Conservation (phyloP, 2,888 invertebrate genomes). For the Psylliodes chrysocephalus region DNA sequence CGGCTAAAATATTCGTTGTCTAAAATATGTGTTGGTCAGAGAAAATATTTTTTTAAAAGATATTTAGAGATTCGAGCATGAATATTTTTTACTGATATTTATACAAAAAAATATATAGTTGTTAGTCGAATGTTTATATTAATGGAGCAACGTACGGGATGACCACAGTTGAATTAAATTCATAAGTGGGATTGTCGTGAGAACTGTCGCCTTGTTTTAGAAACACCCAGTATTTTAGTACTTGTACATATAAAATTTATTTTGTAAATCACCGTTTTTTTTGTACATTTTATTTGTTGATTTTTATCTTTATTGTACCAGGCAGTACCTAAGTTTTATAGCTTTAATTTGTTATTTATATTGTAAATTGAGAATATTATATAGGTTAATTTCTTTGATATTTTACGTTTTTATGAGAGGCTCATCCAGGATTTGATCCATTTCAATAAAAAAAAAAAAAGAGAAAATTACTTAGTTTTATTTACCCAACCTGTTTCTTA, state of each 20-base stretch:
- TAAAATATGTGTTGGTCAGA: neutral
- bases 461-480: neutral
- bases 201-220: constrained; percentile 9
- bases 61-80: neutral
- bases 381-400: constrained; percentile 27
- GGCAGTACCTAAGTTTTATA: constrained; percentile 40
- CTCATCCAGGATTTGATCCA: constrained; percentile 21
- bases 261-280: constrained; percentile 30
- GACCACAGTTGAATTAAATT: no score
- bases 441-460: constrained; percentile 8
- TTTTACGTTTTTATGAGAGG: constrained; percentile 30
- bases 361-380: constrained; percentile 33
- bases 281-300: constrained; percentile 37
- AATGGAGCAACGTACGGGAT: neutral
- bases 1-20: neutral
- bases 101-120: neutral
- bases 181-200: neutral
- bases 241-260: constrained; percentile 26
- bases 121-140: neutral
- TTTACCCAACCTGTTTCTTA: no score
- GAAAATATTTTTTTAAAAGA: constrained; percentile 17
- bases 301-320: constrained; percentile 24
- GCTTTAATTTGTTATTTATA: constrained; percentile 45
- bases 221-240: constrained; percentile 21
- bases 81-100: constrained; percentile 23